Conservation (phyloP, 2,113 vertebrate species). For the Pimephales promelas region DNA sequence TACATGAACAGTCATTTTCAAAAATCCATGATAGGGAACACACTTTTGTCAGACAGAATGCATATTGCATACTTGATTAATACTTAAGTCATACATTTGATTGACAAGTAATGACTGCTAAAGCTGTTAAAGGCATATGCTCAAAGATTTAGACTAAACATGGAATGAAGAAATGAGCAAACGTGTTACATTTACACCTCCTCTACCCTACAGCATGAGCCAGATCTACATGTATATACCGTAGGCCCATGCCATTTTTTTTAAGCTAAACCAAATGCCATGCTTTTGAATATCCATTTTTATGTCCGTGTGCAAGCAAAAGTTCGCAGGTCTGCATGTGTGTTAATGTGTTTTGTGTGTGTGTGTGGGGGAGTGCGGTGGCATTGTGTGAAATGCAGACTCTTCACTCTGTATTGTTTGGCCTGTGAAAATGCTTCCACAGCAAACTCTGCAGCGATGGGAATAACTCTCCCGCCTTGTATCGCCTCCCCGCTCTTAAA, state of each 20-base stretch:
- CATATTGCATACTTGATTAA: not conserved
- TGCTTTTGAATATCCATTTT: not conserved
- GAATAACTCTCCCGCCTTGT: conserved; percentile 29
- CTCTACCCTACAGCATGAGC: not conserved
- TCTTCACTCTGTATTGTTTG: conserved; percentile 40
- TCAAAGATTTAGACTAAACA: not conserved
- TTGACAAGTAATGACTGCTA: not conserved
- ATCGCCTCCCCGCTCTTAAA: conserved; percentile 29
- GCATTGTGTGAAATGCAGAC: conserved; percentile 36
- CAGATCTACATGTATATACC: not conserved
- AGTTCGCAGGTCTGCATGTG: conserved; percentile 8
- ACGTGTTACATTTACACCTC: not conserved
- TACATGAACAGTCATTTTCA: too few relatives aligned
- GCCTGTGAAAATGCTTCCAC: conserved; percentile 39
- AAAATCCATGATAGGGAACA: too few relatives aligned
- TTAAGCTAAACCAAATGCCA: not conserved
- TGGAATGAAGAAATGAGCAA: not conserved
- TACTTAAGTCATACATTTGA: not conserved
- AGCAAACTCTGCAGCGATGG: conserved; percentile 36
- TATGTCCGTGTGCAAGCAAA: not conserved
- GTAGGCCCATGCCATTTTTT: not conserved
- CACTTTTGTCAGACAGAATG: not conserved
- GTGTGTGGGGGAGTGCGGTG: conserved; percentile 19
- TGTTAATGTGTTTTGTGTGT: conserved; percentile 26
- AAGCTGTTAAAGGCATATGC: not conserved